Evolutionary conservation across 2,888 invertebrate genomes (phyloP).

Genomic region (Alcis repandata): DNA sequence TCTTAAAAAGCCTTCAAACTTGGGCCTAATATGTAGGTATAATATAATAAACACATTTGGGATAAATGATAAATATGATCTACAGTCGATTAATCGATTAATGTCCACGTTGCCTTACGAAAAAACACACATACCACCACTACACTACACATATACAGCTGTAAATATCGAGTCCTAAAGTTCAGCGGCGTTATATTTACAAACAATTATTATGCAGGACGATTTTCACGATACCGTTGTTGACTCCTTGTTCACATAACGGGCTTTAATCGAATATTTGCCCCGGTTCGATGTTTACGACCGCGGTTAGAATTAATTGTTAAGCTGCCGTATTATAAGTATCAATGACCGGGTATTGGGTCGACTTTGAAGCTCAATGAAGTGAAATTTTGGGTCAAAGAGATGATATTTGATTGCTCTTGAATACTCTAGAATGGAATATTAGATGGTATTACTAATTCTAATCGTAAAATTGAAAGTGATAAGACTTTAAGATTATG

Average conservation of each 20-base stretch:
- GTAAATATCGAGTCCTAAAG: constrained; percentile 50
- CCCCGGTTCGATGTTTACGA: constrained; percentile 56
- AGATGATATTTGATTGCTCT: background rate
- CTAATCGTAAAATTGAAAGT: too few species aligned
- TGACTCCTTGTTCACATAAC: constrained; percentile 67
- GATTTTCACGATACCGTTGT: constrained; percentile 67
- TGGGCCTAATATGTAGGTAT: too few species aligned
- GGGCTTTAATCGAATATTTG: constrained; percentile 64
- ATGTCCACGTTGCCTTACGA: constrained; percentile 37
- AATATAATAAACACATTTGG: too few species aligned
- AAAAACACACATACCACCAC: constrained; percentile 42
- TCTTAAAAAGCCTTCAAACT: too few species aligned
- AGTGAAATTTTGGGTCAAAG: constrained; percentile 5
- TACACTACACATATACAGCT: too few species aligned
- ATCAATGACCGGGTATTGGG: constrained; percentile 12
- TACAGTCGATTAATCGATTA: constrained; percentile 31
- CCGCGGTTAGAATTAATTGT: constrained; percentile 49
- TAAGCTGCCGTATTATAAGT: constrained; percentile 11
- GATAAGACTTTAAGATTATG: too few species aligned
- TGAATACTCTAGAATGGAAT: background rate
- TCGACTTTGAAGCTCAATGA: constrained; percentile 15
- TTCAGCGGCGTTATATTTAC: constrained; percentile 60
- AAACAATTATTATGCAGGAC: constrained; percentile 76
- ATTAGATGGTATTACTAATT: too few species aligned
- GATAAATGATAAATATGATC: too few species aligned